phyloP scores from a whole-genome alignment of 2,113 vertebrate species.

The Scolopax mira region DNA sequence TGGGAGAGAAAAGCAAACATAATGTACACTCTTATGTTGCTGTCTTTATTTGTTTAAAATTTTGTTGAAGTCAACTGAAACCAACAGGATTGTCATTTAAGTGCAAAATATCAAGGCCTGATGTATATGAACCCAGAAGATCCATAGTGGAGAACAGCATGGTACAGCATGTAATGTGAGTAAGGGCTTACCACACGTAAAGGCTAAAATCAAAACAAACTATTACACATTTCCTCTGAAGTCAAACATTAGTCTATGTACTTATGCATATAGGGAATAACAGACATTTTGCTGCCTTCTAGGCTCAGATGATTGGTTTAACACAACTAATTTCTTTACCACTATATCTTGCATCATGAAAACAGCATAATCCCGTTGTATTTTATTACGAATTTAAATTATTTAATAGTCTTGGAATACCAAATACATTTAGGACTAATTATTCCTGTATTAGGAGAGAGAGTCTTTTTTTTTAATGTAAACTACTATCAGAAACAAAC shows the following conservation, averaged over 20 bases:
- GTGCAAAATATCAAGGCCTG: neutral
- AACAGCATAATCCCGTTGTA: neutral
- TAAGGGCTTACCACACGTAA: neutral
- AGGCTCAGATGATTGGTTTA: neutral
- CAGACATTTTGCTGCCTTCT: neutral
- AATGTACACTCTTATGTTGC: neutral
- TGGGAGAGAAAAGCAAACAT: neutral
- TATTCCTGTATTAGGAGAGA: neutral
- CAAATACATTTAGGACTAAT: neutral
- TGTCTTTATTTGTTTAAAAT: neutral
- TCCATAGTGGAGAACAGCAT: neutral
- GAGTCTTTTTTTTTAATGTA: neutral
- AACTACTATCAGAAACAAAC: neutral
- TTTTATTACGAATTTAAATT: neutral
- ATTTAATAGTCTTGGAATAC: neutral
- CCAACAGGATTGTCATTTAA: neutral
- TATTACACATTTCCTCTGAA: neutral
- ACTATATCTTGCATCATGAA: neutral
- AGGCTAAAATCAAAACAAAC: neutral
- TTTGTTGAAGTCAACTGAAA: neutral
- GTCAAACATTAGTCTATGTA: neutral
- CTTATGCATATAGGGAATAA: neutral
- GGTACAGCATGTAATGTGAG: neutral
- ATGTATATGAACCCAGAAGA: neutral
- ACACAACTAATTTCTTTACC: neutral